Evolutionary conservation across 35 echinoderm and acorn worm genomes (phyloP), one percentile per base, ranked within the genome.

Genomic region (Apostichopus japonicus): DNA sequence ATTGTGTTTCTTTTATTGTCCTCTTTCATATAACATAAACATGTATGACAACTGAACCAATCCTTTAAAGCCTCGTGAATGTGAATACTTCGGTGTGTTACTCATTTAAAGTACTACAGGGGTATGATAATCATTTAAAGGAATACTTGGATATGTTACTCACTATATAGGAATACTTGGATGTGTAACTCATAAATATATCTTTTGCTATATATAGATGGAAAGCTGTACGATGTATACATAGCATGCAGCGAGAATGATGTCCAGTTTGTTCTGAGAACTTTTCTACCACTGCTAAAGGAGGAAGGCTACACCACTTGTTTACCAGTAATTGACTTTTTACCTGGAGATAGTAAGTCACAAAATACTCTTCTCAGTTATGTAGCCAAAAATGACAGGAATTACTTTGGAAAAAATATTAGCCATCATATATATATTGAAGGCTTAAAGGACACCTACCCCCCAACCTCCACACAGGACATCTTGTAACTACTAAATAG

Each of bases 221-320:
- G 55, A 17, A 84, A 57, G 57, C 56, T 57, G 15, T 84, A 84
- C 19, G 81, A 84, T 84, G 56, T 58, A 19, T 84, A 84, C 81
- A 84, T 84, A n/a, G 53, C 81, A 16, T 84, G 81, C 19, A 84
- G 81, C 24, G 54, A 84, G 7, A 24, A 84, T 21, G 81, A 84
- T 57, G 53, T 84, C 16, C 4, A 16, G 4, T 57, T 84, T 57
- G 81, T 84, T 6, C 23, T 84, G 17, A 84, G 17, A 19, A 51
- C 57, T 8, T 16, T 84, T 51, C 17, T 84, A 59, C 81, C 81
- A 84, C 24, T 51, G 27, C 55, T 84, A 23, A 9, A n/a, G 9
- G 81, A 84, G 55, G 57, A 58, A 84, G 81, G 53, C 53, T 84
- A 84, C 15, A 84, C 17, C 16, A 58, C 56, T 22, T 84, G 81